phyloP scores from a whole-genome alignment of 2,113 vertebrate genomes.

The Podocnemis expansa region DNA sequence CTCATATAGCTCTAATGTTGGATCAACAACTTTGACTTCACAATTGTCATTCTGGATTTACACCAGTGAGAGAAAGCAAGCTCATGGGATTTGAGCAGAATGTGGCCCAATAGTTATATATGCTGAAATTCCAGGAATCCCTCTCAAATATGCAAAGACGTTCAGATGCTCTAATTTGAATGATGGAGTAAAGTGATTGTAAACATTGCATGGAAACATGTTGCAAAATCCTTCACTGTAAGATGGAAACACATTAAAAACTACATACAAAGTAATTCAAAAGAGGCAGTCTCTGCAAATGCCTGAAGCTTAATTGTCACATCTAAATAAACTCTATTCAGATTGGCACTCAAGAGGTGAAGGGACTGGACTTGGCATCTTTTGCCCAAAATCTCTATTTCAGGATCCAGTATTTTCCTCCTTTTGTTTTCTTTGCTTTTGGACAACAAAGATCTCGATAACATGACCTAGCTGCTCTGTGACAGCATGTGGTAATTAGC shows the following conservation, averaged over 20 bases:
- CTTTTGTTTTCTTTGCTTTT: background rate
- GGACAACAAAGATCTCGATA: slow-evolving; percentile 52
- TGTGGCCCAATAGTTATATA: background rate
- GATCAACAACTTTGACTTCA: background rate
- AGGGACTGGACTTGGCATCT: background rate
- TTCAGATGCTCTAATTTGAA: background rate
- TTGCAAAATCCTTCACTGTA: background rate
- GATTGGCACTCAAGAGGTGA: background rate
- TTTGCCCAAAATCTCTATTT: background rate
- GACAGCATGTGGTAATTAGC: slow-evolving; percentile 82
- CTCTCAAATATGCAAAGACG: background rate
- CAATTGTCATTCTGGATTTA: background rate
- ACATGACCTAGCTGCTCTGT: slow-evolving; percentile 75
- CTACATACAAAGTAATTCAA: slow-evolving; percentile 14
- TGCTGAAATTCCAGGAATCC: background rate
- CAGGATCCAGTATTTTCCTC: background rate
- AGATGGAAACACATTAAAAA: background rate
- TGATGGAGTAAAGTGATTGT: background rate
- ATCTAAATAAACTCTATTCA: background rate
- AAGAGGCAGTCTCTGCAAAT: background rate
- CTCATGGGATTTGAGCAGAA: background rate
- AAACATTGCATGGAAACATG: accelerated
- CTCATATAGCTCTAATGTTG: background rate
- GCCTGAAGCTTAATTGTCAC: background rate
- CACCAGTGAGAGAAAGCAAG: background rate